Conservation (phyloP, 2,888 invertebrate genomes). For the Allacma fusca region DNA sequence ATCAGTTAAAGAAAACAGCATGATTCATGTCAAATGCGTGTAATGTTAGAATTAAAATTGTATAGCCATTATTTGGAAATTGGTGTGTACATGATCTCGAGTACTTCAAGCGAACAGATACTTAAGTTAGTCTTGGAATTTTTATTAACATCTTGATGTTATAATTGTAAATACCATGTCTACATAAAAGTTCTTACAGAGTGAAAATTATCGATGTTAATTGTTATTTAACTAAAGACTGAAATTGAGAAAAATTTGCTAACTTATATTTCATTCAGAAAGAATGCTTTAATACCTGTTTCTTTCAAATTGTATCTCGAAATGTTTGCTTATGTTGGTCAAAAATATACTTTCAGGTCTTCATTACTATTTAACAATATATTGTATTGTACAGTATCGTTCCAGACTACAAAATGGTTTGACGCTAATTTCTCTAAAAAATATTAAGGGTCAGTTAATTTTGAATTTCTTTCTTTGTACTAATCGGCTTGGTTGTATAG, state of each 20-base stretch:
- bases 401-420: too few species aligned
- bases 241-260: slow-evolving; percentile 5
- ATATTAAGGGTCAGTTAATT: too few species aligned
- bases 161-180: slow-evolving; percentile 18
- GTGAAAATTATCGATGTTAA: slow-evolving; percentile 30
- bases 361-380: too few species aligned
- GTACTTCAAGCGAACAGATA: slow-evolving; percentile 17
- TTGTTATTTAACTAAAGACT: slow-evolving; percentile 30
- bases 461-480: too few species aligned
- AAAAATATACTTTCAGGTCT: too few species aligned
- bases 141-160: slow-evolving; percentile 17
- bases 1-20: not conserved
- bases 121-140: slow-evolving; percentile 15
- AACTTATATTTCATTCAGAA: not conserved
- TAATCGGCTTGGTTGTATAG: too few species aligned
- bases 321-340: too few species aligned
- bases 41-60: not conserved
- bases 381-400: too few species aligned
- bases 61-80: not conserved
- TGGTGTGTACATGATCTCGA: slow-evolving; percentile 24
- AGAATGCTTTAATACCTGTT: not conserved
- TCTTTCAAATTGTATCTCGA: not conserved
- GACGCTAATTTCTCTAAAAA: too few species aligned
- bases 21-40: not conserved
- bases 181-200: slow-evolving; percentile 6